These are phyloP conservation scores for Erpetoichthys calabaricus DNA, from an alignment of 2,797 vertebrate species.

Conservation along the genomic window DNA sequence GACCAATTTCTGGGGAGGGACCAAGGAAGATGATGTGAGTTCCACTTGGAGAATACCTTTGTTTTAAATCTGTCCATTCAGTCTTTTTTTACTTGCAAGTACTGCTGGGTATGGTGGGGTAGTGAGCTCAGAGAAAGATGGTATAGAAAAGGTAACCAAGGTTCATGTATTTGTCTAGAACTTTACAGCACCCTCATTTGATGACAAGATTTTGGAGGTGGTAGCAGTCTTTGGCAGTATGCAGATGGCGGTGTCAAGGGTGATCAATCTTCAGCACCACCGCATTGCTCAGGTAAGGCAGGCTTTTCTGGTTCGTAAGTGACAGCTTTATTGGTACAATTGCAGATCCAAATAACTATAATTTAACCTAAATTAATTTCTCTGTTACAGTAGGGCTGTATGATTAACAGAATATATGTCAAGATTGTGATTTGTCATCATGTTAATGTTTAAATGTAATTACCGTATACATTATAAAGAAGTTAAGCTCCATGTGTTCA, in stretches of 20 bases:
- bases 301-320: not conserved
- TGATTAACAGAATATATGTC: no score
- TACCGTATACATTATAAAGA: no score
- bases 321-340: no score
- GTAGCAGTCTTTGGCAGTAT: conserved; percentile 93
- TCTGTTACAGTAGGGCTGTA: no score
- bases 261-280: conserved; percentile 89
- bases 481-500: no score
- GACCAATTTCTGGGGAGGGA: conserved; percentile 97
- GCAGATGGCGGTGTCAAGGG: conserved; percentile 93
- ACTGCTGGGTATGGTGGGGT: not conserved
- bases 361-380: no score
- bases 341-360: no score
- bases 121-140: not conserved
- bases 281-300: conserved; percentile 80
- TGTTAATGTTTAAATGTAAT: no score
- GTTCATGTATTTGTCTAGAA: conserved; percentile 41
- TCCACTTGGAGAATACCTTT: conserved; percentile 4
- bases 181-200: conserved; percentile 84
- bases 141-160: not conserved
- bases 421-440: no score
- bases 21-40: conserved; percentile 89
- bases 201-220: conserved; percentile 91
- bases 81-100: not conserved
- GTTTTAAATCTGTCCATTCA: not conserved